Percentiles rank a stretch among this genome's conserved stretches.
phyloP scores from a whole-genome alignment of 2,888 invertebrate genomes.

The Encarsia formosa region DNA sequence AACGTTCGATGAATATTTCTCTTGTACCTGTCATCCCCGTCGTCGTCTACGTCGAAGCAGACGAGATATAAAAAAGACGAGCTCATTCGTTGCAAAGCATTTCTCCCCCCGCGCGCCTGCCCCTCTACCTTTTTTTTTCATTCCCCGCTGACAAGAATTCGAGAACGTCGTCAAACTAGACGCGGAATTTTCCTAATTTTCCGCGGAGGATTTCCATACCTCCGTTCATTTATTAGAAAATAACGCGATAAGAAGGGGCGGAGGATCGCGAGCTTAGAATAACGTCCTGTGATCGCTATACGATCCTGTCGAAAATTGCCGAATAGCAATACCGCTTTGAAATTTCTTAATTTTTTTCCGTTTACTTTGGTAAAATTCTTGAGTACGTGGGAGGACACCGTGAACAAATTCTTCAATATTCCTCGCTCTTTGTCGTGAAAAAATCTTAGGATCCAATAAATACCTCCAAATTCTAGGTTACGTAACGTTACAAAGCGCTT shows the following conservation, averaged over 20 bases:
- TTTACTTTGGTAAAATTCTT: too few species aligned
- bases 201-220: slow-evolving; percentile 10
- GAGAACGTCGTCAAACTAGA: not conserved
- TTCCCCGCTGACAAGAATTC: not conserved
- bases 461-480: too few species aligned
- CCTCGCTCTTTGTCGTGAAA: too few species aligned
- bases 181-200: slow-evolving; percentile 12
- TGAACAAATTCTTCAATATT: too few species aligned
- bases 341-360: too few species aligned
- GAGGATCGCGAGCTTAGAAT: slow-evolving; percentile 18
- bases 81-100: slow-evolving; percentile 7
- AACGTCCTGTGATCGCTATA: too few species aligned
- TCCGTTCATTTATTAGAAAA: slow-evolving; percentile 22
- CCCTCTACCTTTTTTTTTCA: not conserved
- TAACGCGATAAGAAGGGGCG: slow-evolving; percentile 2
- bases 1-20: slow-evolving; percentile 21
- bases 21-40: not conserved
- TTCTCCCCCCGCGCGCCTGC: not conserved
- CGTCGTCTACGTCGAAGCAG: slow-evolving; percentile 1
- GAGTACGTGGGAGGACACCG: too few species aligned
- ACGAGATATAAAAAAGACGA: not conserved
- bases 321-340: too few species aligned
- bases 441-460: too few species aligned
- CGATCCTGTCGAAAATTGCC: too few species aligned
- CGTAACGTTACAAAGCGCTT: too few species aligned